Evolutionary conservation across 2,797 vertebrate genomes (phyloP).

Genomic region (Adrianichthys oophorus): DNA sequence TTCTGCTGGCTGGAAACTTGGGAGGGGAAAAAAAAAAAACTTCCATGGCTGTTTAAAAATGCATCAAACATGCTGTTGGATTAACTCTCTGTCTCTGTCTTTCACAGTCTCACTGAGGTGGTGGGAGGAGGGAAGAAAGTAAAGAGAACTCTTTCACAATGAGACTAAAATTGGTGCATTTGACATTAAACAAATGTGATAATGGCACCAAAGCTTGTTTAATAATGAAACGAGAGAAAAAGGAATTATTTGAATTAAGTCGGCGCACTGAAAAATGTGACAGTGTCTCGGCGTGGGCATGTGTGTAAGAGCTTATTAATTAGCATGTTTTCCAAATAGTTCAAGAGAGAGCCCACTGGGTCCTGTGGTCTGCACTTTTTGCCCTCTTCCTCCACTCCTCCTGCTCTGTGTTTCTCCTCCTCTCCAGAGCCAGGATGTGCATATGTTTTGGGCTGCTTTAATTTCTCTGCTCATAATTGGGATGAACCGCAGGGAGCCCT

Average conservation of each 20-base stretch:
- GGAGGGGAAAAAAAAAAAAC: conserved; percentile 41
- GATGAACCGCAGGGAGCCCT: conserved; percentile 60
- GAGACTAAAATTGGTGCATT: conserved; percentile 33
- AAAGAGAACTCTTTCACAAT: conserved; percentile 33
- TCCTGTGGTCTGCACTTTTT: conserved; percentile 61
- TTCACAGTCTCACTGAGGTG: conserved; percentile 43
- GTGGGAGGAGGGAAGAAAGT: conserved; percentile 8
- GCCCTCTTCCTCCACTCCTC: conserved; percentile 45
- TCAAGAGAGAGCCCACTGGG: conserved; percentile 62
- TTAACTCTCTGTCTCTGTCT: conserved; percentile 71
- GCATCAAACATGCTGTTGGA: conserved; percentile 81
- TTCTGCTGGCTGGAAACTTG: conserved; percentile 73
- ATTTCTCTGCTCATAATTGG: conserved; percentile 73
- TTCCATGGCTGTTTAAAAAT: conserved; percentile 82
- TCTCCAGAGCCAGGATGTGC: conserved; percentile 57
- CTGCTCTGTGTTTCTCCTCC: conserved; percentile 34
- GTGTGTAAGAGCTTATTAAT: conserved; percentile 50
- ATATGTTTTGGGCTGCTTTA: conserved; percentile 71
- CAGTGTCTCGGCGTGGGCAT: conserved; percentile 18
- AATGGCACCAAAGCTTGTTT: conserved; percentile 41
- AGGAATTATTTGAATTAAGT: conserved; percentile 45
- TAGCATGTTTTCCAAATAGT: conserved; percentile 64
- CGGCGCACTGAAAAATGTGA: conserved; percentile 31
- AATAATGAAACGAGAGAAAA: conserved; percentile 41
- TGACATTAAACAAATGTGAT: conserved; percentile 53